phyloP scores from a whole-genome alignment of 2,797 vertebrate species.

The Thripadectes ignobilis region DNA sequence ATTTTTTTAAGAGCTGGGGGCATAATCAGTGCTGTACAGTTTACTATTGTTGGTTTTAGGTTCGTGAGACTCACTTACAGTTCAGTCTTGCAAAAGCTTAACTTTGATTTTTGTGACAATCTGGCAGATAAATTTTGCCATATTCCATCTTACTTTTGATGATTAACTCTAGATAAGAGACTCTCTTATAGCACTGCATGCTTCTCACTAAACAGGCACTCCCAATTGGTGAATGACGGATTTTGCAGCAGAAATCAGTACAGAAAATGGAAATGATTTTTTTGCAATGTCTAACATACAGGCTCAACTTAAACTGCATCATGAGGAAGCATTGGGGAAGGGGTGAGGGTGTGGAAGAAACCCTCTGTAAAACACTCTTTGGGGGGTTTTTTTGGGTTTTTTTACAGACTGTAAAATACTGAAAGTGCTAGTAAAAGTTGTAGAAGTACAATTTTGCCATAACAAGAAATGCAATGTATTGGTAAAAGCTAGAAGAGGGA shows the following conservation, averaged over 20 bases:
- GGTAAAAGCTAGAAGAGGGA: neutral
- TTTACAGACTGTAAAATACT: neutral
- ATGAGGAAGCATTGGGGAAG: neutral
- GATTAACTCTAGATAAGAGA: neutral
- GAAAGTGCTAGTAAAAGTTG: neutral
- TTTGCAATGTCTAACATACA: neutral
- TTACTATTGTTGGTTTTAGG: neutral
- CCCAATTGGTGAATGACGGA: neutral
- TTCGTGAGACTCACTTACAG: neutral
- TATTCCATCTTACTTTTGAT: neutral
- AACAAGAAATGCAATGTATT: neutral
- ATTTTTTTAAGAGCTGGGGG: neutral
- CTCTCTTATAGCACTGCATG: neutral
- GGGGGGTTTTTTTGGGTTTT: no score
- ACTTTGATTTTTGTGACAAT: neutral
- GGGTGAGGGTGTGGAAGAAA: neutral
- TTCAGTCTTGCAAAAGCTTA: neutral
- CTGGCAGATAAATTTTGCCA: neutral
- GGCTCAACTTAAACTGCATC: neutral
- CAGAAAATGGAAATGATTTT: neutral
- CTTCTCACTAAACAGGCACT: neutral
- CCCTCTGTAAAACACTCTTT: neutral
- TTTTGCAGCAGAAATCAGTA: neutral
- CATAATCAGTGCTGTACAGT: neutral
- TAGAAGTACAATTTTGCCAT: neutral